These are phyloP conservation scores for Synergus umbraculus DNA, from an alignment of 2,888 invertebrate genomes.

Conservation along the genomic window DNA sequence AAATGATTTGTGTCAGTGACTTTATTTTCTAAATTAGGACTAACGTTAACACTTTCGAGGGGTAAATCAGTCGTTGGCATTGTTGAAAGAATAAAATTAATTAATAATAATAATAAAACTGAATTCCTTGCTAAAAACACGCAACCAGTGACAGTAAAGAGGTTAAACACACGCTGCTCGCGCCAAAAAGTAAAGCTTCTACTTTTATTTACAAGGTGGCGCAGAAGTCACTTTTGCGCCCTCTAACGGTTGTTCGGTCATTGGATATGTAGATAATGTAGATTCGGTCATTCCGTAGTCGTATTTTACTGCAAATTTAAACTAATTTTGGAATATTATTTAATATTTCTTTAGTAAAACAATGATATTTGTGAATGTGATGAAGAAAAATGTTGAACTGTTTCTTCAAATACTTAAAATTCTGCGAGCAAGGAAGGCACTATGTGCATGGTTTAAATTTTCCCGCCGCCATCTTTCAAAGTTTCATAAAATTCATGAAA, in stretches of 20 bases:
- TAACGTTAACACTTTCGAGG: background rate
- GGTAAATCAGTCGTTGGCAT: constrained; percentile 8
- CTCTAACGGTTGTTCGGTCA: background rate
- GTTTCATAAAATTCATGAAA: background rate
- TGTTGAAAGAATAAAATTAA: background rate
- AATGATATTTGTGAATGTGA: no score
- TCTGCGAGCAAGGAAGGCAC: no score
- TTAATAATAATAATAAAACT: background rate
- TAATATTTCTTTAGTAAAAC: no score
- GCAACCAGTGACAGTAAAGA: background rate
- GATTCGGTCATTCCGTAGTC: no score
- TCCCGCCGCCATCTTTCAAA: no score
- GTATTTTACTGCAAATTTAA: background rate
- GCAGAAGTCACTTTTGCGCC: background rate
- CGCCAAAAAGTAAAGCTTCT: constrained; percentile 8
- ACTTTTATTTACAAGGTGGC: background rate
- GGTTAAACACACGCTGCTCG: background rate
- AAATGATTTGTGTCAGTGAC: background rate
- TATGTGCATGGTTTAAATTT: no score
- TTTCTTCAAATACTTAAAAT: no score
- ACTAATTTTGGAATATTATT: no score
- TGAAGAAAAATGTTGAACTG: no score
- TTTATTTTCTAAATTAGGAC: background rate
- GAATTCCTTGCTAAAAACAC: background rate
- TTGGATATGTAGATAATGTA: background rate